These are phyloP conservation scores for Darwinula stevensoni DNA, from an alignment of 2,888 invertebrate genomes.

Conservation along the genomic window DNA sequence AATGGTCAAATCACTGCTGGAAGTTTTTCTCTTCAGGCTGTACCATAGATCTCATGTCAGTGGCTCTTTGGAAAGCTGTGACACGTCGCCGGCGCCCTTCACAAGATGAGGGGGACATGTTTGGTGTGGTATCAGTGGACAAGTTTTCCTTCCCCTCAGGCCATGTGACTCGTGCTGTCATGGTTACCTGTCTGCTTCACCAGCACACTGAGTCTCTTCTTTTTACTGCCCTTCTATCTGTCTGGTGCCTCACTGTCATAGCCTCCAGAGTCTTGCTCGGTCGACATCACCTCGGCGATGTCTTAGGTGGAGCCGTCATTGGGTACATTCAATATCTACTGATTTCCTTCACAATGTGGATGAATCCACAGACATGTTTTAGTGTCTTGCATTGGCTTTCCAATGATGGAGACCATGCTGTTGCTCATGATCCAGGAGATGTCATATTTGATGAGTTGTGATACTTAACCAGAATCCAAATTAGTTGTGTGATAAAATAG, in stretches of 20 bases:
- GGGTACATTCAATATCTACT: slow-evolving; percentile 35
- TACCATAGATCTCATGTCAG: slow-evolving; percentile 40
- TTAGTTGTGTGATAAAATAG: too few relatives aligned
- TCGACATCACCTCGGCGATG: slow-evolving; percentile 63
- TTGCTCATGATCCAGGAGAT: too few relatives aligned
- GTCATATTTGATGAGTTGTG: too few relatives aligned
- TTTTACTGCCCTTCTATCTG: slow-evolving; percentile 29
- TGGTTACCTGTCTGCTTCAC: slow-evolving; percentile 25
- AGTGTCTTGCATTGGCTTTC: too few relatives aligned
- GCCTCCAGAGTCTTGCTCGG: slow-evolving; percentile 49
- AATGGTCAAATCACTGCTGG: too few relatives aligned
- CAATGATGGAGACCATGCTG: too few relatives aligned
- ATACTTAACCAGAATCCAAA: too few relatives aligned
- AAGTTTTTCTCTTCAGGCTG: slow-evolving; percentile 32
- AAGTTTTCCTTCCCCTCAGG: slow-evolving; percentile 84
- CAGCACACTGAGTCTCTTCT: slow-evolving; percentile 17
- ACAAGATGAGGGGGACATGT: slow-evolving; percentile 30
- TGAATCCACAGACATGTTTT: too few relatives aligned
- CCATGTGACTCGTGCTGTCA: slow-evolving; percentile 54
- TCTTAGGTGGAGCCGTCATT: slow-evolving; percentile 36
- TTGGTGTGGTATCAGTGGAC: slow-evolving; percentile 42
- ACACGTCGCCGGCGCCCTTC: slow-evolving; percentile 44
- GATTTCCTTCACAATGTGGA: too few relatives aligned
- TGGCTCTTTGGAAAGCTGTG: slow-evolving; percentile 44
- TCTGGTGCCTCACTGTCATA: slow-evolving; percentile 43